These are phyloP conservation scores for Tragulus kanchil DNA, from an alignment of 2,113 vertebrate species.

Conservation along the genomic window DNA sequence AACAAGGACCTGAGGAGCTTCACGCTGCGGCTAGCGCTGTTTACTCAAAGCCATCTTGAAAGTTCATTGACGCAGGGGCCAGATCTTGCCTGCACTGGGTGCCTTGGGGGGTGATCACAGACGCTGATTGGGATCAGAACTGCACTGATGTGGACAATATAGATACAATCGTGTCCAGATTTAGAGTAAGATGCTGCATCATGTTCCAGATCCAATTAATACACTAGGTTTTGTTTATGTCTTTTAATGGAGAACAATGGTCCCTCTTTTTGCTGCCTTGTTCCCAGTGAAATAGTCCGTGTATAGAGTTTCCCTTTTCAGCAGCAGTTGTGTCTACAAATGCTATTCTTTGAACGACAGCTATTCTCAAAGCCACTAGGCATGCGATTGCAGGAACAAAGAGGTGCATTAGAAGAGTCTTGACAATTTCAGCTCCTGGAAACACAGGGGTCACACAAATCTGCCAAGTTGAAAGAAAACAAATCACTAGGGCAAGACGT, in stretches of 20 bases:
- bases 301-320: conserved; percentile 79
- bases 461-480: conserved; percentile 86
- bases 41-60: conserved; percentile 73
- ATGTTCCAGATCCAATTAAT: conserved; percentile 75
- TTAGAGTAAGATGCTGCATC: conserved; percentile 71
- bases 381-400: conserved; percentile 80
- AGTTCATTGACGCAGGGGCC: conserved; percentile 40
- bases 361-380: conserved; percentile 84
- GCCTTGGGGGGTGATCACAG: conserved; percentile 54
- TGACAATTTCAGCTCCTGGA: conserved; percentile 84
- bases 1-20: conserved; percentile 62
- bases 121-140: conserved; percentile 56
- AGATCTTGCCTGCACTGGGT: background rate
- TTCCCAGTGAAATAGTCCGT: conserved; percentile 76
- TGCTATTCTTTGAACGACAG: conserved; percentile 82
- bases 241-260: conserved; percentile 77
- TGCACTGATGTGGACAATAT: background rate
- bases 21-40: background rate
- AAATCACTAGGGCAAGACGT: conserved; percentile 84
- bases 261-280: conserved; percentile 71
- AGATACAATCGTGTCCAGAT: conserved; percentile 62
- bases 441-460: conserved; percentile 84
- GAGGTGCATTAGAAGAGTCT: conserved; percentile 84
- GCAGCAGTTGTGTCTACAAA: conserved; percentile 83
- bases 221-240: conserved; percentile 69